Conservation (phyloP, 37 sponge, comb jelly and placozoan genomes). For the Tethya wilhelma region DNA sequence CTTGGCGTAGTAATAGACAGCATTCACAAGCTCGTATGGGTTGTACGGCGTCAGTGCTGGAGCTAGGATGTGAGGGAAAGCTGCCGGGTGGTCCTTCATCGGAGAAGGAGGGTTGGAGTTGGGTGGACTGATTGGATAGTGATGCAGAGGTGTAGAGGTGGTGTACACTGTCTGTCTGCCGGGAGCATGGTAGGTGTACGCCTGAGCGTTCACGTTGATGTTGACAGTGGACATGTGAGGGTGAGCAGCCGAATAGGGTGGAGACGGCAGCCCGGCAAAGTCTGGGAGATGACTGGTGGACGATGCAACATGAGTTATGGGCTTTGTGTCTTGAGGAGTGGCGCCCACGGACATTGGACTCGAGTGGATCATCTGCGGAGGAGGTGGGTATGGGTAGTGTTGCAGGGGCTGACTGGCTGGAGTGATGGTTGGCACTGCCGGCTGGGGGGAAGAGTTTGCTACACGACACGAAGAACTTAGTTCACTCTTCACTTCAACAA, state of each 20-base stretch:
- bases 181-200: conserved; percentile 41
- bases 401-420: conserved; percentile 27
- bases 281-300: conserved; percentile 14
- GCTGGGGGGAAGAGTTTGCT: background rate
- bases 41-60: conserved; percentile 26
- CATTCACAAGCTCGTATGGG: conserved; percentile 63
- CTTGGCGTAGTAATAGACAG: conserved; percentile 72
- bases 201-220: conserved; percentile 66
- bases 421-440: background rate
- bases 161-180: background rate
- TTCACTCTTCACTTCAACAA: conserved; percentile 57
- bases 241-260: conserved; percentile 33
- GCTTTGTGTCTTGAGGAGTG: background rate
- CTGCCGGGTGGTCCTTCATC: conserved; percentile 44
- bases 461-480: conserved; percentile 9
- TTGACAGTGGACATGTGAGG: conserved; percentile 34
- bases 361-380: conserved; percentile 9
- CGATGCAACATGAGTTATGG: background rate
- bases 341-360: background rate
- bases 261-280: conserved; percentile 43
- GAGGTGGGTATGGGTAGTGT: conserved; percentile 50
- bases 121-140: conserved; percentile 66
- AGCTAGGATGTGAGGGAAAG: conserved; percentile 38
- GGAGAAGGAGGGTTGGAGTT: conserved; percentile 78
- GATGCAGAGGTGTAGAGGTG: conserved; percentile 45